Conservation (phyloP, 1,140 invertebrate genomes). For the Cyclina sinensis region DNA sequence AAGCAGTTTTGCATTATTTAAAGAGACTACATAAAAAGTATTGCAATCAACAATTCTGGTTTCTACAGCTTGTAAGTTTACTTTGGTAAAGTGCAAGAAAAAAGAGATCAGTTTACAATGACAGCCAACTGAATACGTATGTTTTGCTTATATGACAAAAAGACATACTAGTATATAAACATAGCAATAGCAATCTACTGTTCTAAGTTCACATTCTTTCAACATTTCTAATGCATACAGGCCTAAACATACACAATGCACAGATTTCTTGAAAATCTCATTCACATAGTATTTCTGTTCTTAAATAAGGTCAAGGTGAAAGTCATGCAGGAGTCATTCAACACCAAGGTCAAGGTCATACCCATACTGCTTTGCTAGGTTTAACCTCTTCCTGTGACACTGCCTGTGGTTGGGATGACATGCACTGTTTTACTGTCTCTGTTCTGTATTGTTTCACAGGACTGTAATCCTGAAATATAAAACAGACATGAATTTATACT, state of each 20-base stretch:
- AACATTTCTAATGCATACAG: background rate
- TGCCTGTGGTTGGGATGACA: background rate
- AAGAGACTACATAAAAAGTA: no score
- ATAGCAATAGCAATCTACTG: no score
- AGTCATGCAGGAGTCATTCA: slow-evolving; percentile 38
- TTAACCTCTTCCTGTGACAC: slow-evolving; percentile 48
- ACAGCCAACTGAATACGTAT: no score
- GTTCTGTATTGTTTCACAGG: slow-evolving; percentile 3
- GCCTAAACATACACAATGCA: background rate
- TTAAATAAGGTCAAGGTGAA: background rate
- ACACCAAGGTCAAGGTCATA: slow-evolving; percentile 60
- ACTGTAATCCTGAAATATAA: slow-evolving; percentile 37
- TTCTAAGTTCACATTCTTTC: background rate
- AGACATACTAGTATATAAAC: background rate
- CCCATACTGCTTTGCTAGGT: slow-evolving; percentile 54
- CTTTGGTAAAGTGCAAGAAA: no score
- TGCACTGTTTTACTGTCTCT: background rate
- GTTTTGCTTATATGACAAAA: background rate
- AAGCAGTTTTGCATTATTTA: no score
- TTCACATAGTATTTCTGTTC: background rate
- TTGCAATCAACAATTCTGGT: no score
- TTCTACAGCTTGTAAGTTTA: no score
- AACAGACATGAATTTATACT: no score
- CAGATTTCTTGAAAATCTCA: background rate
- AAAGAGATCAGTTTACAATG: no score